Base-by-base conservation (phyloP, 2,888 invertebrate genomes). In the Proisotoma minuta region DNA sequence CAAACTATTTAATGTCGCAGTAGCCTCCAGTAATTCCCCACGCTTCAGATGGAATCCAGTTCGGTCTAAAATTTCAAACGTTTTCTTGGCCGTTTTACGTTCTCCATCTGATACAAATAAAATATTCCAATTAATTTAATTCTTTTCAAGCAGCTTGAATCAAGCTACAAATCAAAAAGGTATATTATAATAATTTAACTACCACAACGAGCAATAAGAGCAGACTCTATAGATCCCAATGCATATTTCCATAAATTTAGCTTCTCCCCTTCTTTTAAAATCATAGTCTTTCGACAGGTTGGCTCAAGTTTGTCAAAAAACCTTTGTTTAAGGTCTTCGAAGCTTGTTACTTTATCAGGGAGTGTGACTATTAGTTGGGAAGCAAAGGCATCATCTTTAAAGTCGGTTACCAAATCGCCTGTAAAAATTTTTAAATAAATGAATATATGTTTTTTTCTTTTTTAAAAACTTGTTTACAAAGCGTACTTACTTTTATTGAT, bases 11-110 rank as follows among this genome's bases (percentile, higher is more conserved):
- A 72, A 52, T 2, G 63, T 60, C n/a, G 61, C 50, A 10, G 64
- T 65, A 34, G 72, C 72, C 47, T 65, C 67, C 18, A 70, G 56
- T 12, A 72, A 51, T 22, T 72, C 70, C 29, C 72, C 69, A 50
- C 61, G 26, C 57, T 63, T 61, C 26, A 69, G 51, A 54, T 63
- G 65, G 48, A 60, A 65, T 5, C 56, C 67, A 23, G 67, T 63
- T 40, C 65, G 53, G 43, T 69, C 69, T 29, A 69, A 53, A 34
- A 67, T 57, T 50, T 62, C 60, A 56, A 60, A 69, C 12, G 63
- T 59, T 34, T 50, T 62, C 22, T 51, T 58, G 3, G 28, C 59
- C 1, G 39, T 24, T 22, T 59, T 60, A 22, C 28, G 51, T 27
- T 59, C 61, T 4, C 67, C 69, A 29, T 63, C 69, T 67, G 60